These are phyloP conservation scores for Antennarius maculatus DNA, from an alignment of 2,797 vertebrate species.

Conservation along the genomic window DNA sequence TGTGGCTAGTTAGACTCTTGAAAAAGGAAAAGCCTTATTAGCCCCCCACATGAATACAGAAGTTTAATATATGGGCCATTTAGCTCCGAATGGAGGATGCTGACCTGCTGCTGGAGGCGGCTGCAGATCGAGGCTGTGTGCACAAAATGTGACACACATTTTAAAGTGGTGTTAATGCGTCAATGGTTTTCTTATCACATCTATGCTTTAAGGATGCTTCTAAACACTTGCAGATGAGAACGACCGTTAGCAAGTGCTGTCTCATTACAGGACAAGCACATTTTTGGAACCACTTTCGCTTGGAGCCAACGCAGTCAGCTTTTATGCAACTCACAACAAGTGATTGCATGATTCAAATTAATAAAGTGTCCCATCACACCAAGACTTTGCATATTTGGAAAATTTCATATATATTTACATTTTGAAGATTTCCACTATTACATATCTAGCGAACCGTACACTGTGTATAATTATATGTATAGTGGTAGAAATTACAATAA, in stretches of 20 bases:
- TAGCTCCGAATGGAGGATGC: slow-evolving; percentile 41
- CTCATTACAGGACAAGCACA: too few relatives aligned
- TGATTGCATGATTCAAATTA: too few relatives aligned
- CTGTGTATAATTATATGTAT: too few relatives aligned
- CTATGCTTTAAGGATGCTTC: background rate
- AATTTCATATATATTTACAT: too few relatives aligned
- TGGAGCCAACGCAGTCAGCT: background rate
- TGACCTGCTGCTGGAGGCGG: slow-evolving; percentile 38
- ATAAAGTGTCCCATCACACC: too few relatives aligned
- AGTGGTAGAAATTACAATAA: background rate
- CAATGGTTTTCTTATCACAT: background rate
- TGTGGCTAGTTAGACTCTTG: slow-evolving; percentile 71
- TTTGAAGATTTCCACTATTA: background rate
- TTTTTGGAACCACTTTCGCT: background rate
- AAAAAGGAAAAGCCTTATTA: slow-evolving; percentile 79
- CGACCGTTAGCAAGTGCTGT: too few relatives aligned
- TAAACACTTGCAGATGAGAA: background rate
- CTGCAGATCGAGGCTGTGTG: slow-evolving; percentile 3
- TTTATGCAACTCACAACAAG: background rate
- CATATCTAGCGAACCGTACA: too few relatives aligned
- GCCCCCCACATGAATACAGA: slow-evolving; percentile 67
- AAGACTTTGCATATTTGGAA: too few relatives aligned
- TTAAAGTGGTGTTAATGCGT: slow-evolving; percentile 6
- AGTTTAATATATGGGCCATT: slow-evolving; percentile 61
- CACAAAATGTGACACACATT: background rate